phyloP scores from a whole-genome alignment of 1,140 invertebrate species.

The Cryptotermes secundus region DNA sequence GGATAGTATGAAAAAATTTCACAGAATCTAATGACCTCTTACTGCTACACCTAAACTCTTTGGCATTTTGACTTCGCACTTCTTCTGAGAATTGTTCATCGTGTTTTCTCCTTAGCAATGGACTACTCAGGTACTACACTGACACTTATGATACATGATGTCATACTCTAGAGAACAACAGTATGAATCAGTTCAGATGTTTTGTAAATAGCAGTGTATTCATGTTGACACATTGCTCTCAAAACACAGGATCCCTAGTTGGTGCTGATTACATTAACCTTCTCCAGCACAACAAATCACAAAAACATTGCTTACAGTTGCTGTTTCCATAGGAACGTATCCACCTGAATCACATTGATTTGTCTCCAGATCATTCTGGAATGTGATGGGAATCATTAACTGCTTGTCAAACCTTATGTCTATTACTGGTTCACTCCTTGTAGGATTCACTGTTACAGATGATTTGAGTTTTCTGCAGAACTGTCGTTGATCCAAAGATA shows the following conservation, averaged over 20 bases:
- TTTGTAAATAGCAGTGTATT: neutral
- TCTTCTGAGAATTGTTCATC: too few species aligned
- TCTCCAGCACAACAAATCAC: constrained; percentile 43
- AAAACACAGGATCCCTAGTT: constrained; percentile 56
- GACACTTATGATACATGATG: too few species aligned
- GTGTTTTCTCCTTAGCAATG: too few species aligned
- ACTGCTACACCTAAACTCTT: too few species aligned
- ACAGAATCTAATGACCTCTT: too few species aligned
- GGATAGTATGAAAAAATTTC: too few species aligned
- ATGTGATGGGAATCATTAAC: constrained; percentile 77
- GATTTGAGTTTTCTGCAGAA: neutral
- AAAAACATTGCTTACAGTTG: constrained; percentile 50
- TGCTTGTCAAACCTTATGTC: constrained; percentile 69
- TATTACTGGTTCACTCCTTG: constrained; percentile 66
- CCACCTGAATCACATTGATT: constrained; percentile 68
- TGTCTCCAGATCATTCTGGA: constrained; percentile 70
- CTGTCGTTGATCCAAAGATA: neutral
- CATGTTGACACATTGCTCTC: neutral
- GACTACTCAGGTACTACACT: too few species aligned
- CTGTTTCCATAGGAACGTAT: constrained; percentile 60
- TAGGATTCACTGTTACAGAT: constrained; percentile 46
- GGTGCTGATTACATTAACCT: constrained; percentile 62
- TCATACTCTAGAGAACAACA: too few species aligned
- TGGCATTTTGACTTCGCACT: too few species aligned
- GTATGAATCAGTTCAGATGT: neutral